Evolutionary conservation across 2,888 invertebrate genomes (phyloP).

Genomic region (Dermolepida albohirtum): DNA sequence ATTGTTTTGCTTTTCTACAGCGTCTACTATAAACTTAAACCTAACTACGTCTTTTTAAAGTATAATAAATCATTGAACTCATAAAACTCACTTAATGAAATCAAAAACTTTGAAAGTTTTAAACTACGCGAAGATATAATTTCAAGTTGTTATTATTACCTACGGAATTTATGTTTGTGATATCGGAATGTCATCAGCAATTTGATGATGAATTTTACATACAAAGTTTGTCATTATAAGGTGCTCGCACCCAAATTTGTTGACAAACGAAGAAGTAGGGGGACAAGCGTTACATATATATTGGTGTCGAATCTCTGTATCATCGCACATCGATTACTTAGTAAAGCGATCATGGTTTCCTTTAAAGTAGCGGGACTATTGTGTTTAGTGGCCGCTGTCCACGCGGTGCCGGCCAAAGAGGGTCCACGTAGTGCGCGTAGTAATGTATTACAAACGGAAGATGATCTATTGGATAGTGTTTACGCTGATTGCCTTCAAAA

Average conservation of each 20-base stretch:
- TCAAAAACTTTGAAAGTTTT: too few relatives aligned
- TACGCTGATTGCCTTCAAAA: constrained; percentile 79
- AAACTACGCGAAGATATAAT: too few relatives aligned
- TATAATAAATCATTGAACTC: not conserved
- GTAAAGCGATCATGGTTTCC: constrained; percentile 57
- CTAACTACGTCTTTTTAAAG: too few relatives aligned
- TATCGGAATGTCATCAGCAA: constrained; percentile 30
- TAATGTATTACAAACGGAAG: constrained; percentile 70
- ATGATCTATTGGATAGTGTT: constrained; percentile 78
- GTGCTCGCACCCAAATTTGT: constrained; percentile 40
- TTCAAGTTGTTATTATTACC: constrained; percentile 1
- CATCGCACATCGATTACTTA: constrained; percentile 41
- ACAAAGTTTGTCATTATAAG: constrained; percentile 36
- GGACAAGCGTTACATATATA: constrained; percentile 40
- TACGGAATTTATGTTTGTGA: not conserved
- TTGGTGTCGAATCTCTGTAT: constrained; percentile 38
- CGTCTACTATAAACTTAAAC: too few relatives aligned
- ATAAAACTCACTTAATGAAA: constrained; percentile 1
- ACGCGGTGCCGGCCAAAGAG: constrained; percentile 71
- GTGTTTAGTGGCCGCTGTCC: constrained; percentile 65
- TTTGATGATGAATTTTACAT: constrained; percentile 37
- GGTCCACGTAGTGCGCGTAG: constrained; percentile 64
- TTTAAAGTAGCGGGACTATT: constrained; percentile 62
- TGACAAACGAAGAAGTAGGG: constrained; percentile 44
- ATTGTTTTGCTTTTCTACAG: too few relatives aligned